Evolutionary conservation across 2,113 vertebrate species (phyloP), one percentile per base, ranked within the genome.

Genomic region (Syngnathoides biaculeatus): DNA sequence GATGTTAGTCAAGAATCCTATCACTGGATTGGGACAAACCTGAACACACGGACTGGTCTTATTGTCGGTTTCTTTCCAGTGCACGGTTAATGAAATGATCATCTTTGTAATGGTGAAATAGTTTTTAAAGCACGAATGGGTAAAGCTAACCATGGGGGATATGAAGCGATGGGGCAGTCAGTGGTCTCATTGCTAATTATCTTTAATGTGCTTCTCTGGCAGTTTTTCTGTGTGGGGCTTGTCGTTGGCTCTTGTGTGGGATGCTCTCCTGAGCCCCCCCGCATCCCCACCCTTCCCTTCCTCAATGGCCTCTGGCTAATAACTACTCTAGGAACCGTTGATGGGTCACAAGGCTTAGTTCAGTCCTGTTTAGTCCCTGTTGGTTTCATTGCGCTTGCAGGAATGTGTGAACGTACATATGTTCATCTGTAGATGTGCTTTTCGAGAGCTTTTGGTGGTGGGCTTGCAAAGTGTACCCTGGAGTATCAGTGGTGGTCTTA

Each of bases 121-220:
- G n/a, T 43, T 62, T 69, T 69, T 78, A 66, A 78, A 78, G 61
- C 67, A 74, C 79, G 68, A 65, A 79, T 72, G 47, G 84, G 71
- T 64, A 74, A 74, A 75, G 68, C 69, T 63, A 72, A 80, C 74
- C 64, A 20, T 26, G 61, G 82, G 80, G 68, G 65, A 65, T 68
- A 63, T 62, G 74, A 73, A 65, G 67, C 65, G 71, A 64, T 56
- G 65, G 84, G 82, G 64, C 80, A 78, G 74, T 61, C 50, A 73
- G 75, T 67, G 78, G 88, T 89, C 90, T 92, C 86, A 56, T 77
- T 78, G 81, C 88, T 91, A 91, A 91, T 92, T 91, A 90, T 84
- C 81, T 89, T 91, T 85, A 88, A 89, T 90, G 82, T 89, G 89
- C 86, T 88, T 84, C 79, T 57, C 72, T 79, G 69, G 85, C 89